These are phyloP conservation scores for Monoplex corrugatus DNA, from an alignment of 2,888 invertebrate genomes.

Conservation along the genomic window DNA sequence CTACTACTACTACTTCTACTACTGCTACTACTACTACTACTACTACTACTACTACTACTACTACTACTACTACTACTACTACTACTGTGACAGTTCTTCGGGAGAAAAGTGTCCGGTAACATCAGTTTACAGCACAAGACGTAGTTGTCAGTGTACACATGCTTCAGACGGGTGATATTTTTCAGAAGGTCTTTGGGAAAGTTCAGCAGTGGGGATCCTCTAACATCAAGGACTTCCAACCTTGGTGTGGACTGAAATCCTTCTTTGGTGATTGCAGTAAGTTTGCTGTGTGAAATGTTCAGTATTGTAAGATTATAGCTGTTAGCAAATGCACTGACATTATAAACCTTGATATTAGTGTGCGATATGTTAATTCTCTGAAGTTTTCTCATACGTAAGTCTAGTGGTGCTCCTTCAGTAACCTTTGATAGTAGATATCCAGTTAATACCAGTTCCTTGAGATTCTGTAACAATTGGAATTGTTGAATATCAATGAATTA, in stretches of 20 bases:
- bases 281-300: neutral
- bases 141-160: neutral
- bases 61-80: too few species aligned
- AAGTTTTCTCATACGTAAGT: neutral
- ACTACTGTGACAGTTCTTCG: conserved; percentile 31
- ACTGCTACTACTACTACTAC: too few species aligned
- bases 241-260: neutral
- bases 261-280: neutral
- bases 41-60: too few species aligned
- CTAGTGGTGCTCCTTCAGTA: neutral
- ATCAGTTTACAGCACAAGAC: neutral
- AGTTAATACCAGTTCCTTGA: neutral
- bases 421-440: neutral
- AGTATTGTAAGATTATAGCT: neutral
- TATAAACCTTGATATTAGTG: neutral
- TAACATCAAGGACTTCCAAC: neutral
- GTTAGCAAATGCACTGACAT: neutral
- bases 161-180: neutral
- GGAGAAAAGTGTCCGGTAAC: neutral
- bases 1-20: too few species aligned
- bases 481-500: neutral
- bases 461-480: neutral
- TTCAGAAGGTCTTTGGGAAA: neutral
- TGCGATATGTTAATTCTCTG: neutral
- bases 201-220: neutral